Conservation (phyloP, 2,797 vertebrate species). For the Scomberomorus guttatus region DNA sequence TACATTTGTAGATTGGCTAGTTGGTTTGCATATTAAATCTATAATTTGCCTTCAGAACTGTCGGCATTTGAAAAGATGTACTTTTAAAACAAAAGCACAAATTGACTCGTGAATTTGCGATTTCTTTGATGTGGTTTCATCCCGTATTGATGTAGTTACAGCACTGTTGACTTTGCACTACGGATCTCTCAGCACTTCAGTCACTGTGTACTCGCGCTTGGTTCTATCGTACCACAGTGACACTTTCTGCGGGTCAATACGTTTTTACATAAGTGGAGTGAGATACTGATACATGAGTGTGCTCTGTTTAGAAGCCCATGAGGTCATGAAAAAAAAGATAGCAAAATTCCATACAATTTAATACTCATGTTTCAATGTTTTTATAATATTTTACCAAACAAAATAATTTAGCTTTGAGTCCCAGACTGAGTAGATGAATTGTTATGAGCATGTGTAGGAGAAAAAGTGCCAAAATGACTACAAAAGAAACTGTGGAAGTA, state of each 20-base stretch:
- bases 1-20: background rate
- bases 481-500: constrained; percentile 74
- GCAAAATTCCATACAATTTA: background rate
- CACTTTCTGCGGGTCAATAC: constrained; percentile 4
- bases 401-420: constrained; percentile 40
- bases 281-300: background rate
- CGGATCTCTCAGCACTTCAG: constrained; percentile 44
- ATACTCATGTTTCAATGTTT: constrained; percentile 43
- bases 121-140: background rate
- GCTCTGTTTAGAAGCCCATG: background rate
- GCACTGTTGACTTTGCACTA: constrained; percentile 67
- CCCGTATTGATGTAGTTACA: constrained; percentile 1
- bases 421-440: constrained; percentile 29
- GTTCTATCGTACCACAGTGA: constrained; percentile 8
- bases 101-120: background rate
- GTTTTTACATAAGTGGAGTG: background rate
- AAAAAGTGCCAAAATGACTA: constrained; percentile 81
- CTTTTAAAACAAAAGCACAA: constrained; percentile 45
- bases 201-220: constrained; percentile 5
- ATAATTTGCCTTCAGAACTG: constrained; percentile 22
- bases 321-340: constrained; percentile 2
- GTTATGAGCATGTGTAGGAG: constrained; percentile 50
- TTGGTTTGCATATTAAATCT: constrained; percentile 25
- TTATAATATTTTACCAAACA: constrained; percentile 40
- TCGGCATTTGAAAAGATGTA: constrained; percentile 12